Evolutionary conservation across 2,888 invertebrate species (phyloP).

Genomic region (Timema cristinae): DNA sequence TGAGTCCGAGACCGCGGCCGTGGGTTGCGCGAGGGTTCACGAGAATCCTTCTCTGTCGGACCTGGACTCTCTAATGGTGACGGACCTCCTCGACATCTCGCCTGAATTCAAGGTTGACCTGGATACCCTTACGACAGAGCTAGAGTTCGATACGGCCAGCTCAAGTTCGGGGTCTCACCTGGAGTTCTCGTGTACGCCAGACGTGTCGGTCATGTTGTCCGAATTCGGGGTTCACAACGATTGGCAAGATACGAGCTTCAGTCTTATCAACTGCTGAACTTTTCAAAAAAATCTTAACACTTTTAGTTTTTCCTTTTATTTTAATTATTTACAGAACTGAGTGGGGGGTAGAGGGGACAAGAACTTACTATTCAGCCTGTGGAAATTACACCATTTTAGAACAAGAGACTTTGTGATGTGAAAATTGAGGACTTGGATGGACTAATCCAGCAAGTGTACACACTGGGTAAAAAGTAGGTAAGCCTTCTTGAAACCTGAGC

Average conservation of each 20-base stretch:
- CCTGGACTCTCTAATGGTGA: slow-evolving; percentile 70
- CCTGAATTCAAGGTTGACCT: slow-evolving; percentile 56
- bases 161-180: slow-evolving; percentile 70
- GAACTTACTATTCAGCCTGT: no score
- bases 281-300: no score
- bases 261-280: slow-evolving; percentile 44
- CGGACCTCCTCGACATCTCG: slow-evolving; percentile 66
- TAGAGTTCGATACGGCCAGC: slow-evolving; percentile 67
- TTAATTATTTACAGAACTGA: no score
- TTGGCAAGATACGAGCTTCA: slow-evolving; percentile 57
- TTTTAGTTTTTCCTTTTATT: no score
- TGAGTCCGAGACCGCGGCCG: slow-evolving; percentile 29
- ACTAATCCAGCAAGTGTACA: no score
- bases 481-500: no score
- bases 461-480: no score
- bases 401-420: no score
- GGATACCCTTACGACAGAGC: slow-evolving; percentile 60
- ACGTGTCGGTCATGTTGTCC: slow-evolving; percentile 68
- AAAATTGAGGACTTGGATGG: no score
- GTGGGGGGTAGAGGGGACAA: no score
- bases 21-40: slow-evolving; percentile 28
- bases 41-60: slow-evolving; percentile 56
- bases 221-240: slow-evolving; percentile 60
- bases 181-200: slow-evolving; percentile 74
- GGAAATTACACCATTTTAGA: no score